Evolutionary conservation across 2,113 vertebrate genomes (phyloP), one percentile per base, ranked within the genome.

Genomic region (Microcebus lehilahytsara): DNA sequence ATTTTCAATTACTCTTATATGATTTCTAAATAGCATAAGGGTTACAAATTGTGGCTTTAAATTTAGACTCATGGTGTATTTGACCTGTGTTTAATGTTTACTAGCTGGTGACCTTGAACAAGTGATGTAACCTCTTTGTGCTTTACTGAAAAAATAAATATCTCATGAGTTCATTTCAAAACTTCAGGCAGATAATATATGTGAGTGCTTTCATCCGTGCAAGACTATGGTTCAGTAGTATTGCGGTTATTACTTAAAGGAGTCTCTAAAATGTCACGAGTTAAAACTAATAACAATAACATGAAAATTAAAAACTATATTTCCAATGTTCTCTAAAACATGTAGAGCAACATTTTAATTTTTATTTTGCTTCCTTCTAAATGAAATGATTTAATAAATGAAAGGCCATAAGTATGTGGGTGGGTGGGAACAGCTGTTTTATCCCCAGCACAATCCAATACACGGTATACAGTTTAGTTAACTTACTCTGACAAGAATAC

Each of bases 381-480:
- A 32, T 27, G 49, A 77, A 64, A 17, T 27, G 14, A 80, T 42
- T 12, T 13, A 8, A 27, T 32, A n/a, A 1, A 0, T n/a, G 72
- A 67, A 40, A 37, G 1, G 1, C 0, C 0, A 1, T 51, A 14
- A 4, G 34, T 6, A 14, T 46, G 30, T 27, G 8, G 23, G 9
- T 20, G 7, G 23, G 1, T 16, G 0, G 2, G n/a, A 66, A 16
- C 40, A n/a, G 83, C 7, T 22, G 17, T 49, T 86, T 81, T 42
- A 62, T 58, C 20, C 27, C 2, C 0, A 89, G 37, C 17, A 2
- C 11, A 30, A 37, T 58, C 16, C 19, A 32, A 53, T 6, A 4
- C 30, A 10, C 5, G 25, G 3, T 8, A 32, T n/a, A 7, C 5
- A 0, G 11, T 25, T n/a, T 22, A 16, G 37, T 25, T 56, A 30